phyloP scores from a whole-genome alignment of 2,888 invertebrate species.

The Antheraea yamamai region DNA sequence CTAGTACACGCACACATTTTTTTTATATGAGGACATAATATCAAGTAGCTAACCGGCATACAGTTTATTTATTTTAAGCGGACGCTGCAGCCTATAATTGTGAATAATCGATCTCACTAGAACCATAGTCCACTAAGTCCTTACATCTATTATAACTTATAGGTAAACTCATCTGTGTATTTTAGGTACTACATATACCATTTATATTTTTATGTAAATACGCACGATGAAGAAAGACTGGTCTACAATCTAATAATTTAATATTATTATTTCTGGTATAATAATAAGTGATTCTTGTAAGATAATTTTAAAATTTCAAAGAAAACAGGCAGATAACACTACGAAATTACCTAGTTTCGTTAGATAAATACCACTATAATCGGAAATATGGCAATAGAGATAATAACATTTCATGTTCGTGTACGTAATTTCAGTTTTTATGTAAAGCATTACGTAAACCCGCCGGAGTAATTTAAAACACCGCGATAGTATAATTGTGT shows the following conservation, averaged over 20 bases:
- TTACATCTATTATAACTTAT: too few species aligned
- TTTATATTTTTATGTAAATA: too few species aligned
- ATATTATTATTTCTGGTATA: background rate
- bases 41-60: too few species aligned
- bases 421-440: slow-evolving; percentile 6
- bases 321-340: background rate
- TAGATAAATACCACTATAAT: background rate
- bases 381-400: slow-evolving; percentile 1
- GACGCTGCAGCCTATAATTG: too few species aligned
- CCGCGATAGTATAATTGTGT: slow-evolving; percentile 10
- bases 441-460: slow-evolving; percentile 10
- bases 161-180: too few species aligned
- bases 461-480: background rate
- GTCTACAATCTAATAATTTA: background rate
- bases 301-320: background rate
- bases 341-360: background rate
- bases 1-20: too few species aligned
- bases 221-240: too few species aligned
- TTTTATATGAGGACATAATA: too few species aligned
- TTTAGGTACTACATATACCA: too few species aligned
- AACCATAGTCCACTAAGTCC: too few species aligned
- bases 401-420: slow-evolving; percentile 2
- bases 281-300: background rate
- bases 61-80: too few species aligned
- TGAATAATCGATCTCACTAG: too few species aligned